Conservation (phyloP, 2,888 invertebrate genomes). For the Dioctria linearis region DNA sequence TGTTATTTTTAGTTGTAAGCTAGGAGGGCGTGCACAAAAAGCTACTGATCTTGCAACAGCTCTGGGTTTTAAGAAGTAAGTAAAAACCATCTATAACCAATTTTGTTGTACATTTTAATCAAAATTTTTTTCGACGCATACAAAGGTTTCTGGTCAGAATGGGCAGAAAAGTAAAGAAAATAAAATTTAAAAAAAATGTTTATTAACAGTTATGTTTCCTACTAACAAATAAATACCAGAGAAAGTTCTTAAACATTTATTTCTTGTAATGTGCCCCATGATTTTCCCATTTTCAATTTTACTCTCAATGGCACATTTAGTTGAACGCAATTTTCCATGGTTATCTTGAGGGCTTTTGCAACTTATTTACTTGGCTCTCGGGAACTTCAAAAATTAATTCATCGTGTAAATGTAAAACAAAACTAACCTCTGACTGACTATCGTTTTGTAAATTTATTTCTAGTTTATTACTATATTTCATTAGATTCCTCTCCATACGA, state of each 20-base stretch:
- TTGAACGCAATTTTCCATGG: conserved; percentile 85
- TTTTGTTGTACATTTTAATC: conserved; percentile 48
- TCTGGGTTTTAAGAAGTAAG: conserved; percentile 67
- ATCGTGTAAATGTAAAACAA: conserved; percentile 95
- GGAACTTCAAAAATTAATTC: conserved; percentile 95
- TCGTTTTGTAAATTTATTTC: conserved; percentile 45
- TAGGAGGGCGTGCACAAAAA: conserved; percentile 78
- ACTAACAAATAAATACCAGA: conserved; percentile 17
- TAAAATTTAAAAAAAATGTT: background rate
- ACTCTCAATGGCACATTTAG: conserved; percentile 89
- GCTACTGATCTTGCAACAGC: conserved; percentile 74
- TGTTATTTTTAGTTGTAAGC: conserved; percentile 80
- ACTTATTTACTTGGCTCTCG: conserved; percentile 74
- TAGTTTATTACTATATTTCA: conserved; percentile 65
- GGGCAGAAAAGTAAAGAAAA: conserved; percentile 65
- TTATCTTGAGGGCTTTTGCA: conserved; percentile 77
- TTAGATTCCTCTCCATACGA: conserved; percentile 77
- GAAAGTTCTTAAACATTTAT: conserved; percentile 58
- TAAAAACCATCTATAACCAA: conserved; percentile 15
- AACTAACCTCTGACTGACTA: conserved; percentile 71
- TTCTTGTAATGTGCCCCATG: conserved; percentile 79
- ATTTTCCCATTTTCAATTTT: conserved; percentile 84
- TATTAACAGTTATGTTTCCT: background rate
- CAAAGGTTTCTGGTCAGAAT: conserved; percentile 70
- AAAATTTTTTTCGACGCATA: conserved; percentile 62